Percentiles rank a stretch among this genome's conserved stretches.
Conservation (phyloP, 1,140 invertebrate species). For the Heterodera schachtii region DNA sequence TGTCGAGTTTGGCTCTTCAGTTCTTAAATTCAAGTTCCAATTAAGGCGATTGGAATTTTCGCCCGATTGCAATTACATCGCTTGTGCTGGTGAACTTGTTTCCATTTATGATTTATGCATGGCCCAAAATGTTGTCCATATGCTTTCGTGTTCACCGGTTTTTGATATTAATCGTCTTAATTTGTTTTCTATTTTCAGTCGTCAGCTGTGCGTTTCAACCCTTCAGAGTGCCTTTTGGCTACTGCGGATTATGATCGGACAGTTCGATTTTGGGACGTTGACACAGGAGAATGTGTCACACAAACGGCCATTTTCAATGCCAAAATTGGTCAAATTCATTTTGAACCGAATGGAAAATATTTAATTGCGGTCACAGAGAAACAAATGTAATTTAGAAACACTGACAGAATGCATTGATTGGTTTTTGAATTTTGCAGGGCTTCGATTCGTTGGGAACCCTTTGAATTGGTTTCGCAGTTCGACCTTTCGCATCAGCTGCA, state of each 20-base stretch:
- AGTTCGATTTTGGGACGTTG: constrained; percentile 47
- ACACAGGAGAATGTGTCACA: constrained; percentile 46
- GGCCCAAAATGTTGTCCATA: constrained; percentile 37
- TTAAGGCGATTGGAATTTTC: constrained; percentile 31
- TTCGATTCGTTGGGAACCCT: constrained; percentile 41
- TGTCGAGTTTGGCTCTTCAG: no score
- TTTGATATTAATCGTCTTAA: background rate
- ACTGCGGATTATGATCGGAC: constrained; percentile 40
- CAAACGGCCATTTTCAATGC: constrained; percentile 38
- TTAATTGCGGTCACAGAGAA: constrained; percentile 22
- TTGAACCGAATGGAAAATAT: constrained; percentile 39
- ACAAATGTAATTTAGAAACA: constrained; percentile 28
- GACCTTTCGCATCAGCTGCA: constrained; percentile 12
- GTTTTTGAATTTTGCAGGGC: constrained; percentile 3
- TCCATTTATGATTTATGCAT: constrained; percentile 33
- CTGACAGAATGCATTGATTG: no score
- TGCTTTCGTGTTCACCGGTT: constrained; percentile 34
- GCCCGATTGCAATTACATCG: constrained; percentile 41
- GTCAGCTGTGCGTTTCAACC: constrained; percentile 37
- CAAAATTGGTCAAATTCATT: constrained; percentile 28
- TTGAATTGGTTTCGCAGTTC: constrained; percentile 41
- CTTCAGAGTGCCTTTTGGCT: constrained; percentile 41
- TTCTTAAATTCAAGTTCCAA: no score
- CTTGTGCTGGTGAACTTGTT: constrained; percentile 35
- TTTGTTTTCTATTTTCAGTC: constrained; percentile 31